A percentile compares a stretch with the other conserved stretches of the same genome.
Evolutionary conservation across 2,797 vertebrate genomes (phyloP).

Genomic region (Chelmon rostratus): DNA sequence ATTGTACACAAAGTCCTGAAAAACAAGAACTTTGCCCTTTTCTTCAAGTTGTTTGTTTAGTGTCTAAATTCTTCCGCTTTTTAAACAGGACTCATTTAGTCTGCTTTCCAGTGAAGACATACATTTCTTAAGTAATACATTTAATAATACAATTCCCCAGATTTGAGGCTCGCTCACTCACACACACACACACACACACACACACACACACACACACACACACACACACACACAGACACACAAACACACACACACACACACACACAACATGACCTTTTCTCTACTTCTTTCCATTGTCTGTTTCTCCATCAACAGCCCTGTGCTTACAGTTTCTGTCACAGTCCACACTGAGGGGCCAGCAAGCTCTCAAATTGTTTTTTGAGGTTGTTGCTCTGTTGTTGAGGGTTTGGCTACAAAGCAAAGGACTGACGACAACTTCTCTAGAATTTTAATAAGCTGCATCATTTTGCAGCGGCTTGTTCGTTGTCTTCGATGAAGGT

Average conservation of each 20-base stretch:
- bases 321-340: neutral
- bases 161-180: neutral
- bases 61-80: neutral
- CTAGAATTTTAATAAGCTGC: neutral
- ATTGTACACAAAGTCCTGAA: neutral
- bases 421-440: neutral
- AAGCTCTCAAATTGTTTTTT: neutral
- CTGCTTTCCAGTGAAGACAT: neutral
- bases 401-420: neutral
- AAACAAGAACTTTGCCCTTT: neutral
- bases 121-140: neutral
- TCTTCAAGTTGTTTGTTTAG: neutral
- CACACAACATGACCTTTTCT: neutral
- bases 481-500: neutral
- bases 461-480: neutral
- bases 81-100: neutral
- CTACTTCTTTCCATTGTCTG: neutral
- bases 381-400: too few relatives aligned
- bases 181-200: neutral
- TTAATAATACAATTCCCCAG: slow-evolving; percentile 2
- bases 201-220: neutral
- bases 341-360: neutral
- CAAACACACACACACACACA: neutral
- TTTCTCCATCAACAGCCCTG: slow-evolving; percentile 12
- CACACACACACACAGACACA: neutral